Conservation (phyloP, 2,113 vertebrate genomes). For the Gambusia holbrooki region DNA sequence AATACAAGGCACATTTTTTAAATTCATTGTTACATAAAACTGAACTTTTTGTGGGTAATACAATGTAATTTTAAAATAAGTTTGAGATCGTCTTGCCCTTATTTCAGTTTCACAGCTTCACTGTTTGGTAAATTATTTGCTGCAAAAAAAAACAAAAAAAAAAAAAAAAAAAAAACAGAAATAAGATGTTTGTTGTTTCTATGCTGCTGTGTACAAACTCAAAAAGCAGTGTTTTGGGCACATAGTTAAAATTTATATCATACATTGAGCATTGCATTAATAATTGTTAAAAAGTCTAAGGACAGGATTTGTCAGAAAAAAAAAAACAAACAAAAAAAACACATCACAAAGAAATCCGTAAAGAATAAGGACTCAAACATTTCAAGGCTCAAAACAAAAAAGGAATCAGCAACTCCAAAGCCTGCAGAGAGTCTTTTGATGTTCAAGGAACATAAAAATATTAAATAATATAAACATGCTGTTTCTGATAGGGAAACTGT, state of each 20-base stretch:
- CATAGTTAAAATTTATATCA: too few species aligned
- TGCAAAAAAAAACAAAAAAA: not conserved
- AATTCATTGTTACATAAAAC: not conserved
- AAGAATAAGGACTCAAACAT: not conserved
- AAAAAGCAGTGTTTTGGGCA: not conserved
- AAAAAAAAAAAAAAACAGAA: rapidly evolving
- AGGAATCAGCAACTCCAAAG: not conserved
- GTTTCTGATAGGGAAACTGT: conserved; percentile 1
- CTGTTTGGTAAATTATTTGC: not conserved
- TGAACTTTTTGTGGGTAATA: not conserved
- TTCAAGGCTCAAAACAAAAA: conserved; percentile 15
- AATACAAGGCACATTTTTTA: not conserved
- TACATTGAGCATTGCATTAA: not conserved
- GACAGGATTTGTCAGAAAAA: not conserved
- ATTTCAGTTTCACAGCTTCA: not conserved
- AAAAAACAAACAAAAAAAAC: too few species aligned
- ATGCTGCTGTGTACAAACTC: not conserved
- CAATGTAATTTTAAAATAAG: too few species aligned
- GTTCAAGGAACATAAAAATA: conserved; percentile 9
- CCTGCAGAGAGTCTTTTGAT: conserved; percentile 17
- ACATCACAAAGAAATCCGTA: not conserved
- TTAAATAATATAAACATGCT: conserved; percentile 23
- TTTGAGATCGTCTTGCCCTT: not conserved
- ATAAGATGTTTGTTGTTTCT: not conserved
- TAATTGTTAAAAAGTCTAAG: not conserved